These are phyloP conservation scores for Heterodera schachtii DNA, from an alignment of 1,140 invertebrate genomes.

Conservation along the genomic window DNA sequence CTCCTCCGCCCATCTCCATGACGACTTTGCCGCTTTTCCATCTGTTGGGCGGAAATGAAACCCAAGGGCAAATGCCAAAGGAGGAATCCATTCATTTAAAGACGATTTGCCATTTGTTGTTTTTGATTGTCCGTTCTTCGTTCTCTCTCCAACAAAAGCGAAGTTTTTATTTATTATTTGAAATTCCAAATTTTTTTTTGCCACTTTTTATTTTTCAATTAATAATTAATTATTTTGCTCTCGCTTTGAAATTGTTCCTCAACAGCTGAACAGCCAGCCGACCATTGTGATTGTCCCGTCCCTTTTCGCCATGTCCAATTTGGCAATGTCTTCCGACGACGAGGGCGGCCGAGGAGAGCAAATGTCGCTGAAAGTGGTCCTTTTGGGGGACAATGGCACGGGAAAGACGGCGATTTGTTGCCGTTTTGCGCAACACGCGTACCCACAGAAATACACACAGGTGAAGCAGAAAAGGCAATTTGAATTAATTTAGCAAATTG, in stretches of 20 bases:
- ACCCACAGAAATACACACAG: constrained; percentile 74
- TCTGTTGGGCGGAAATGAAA: background rate
- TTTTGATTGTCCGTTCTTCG: background rate
- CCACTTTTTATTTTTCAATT: too few species aligned
- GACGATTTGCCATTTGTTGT: background rate
- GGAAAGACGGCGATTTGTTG: constrained; percentile 77
- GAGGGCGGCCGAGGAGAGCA: constrained; percentile 70
- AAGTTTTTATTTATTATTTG: too few species aligned
- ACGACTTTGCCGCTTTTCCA: background rate
- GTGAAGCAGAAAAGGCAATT: constrained; percentile 21
- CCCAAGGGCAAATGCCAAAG: background rate
- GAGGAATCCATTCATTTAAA: background rate
- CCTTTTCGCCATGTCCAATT: background rate
- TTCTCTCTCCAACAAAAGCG: too few species aligned
- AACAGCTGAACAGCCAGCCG: too few species aligned
- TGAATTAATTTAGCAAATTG: too few species aligned
- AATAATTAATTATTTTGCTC: too few species aligned
- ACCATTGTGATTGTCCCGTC: background rate
- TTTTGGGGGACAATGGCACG: constrained; percentile 78
- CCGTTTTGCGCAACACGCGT: constrained; percentile 77
- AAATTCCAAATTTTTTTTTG: too few species aligned
- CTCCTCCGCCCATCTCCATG: constrained; percentile 1
- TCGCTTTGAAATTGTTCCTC: too few species aligned
- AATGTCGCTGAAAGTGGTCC: constrained; percentile 76
- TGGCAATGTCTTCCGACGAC: constrained; percentile 6